phyloP scores from a whole-genome alignment of 2,888 invertebrate species.

The Thera britannica region DNA sequence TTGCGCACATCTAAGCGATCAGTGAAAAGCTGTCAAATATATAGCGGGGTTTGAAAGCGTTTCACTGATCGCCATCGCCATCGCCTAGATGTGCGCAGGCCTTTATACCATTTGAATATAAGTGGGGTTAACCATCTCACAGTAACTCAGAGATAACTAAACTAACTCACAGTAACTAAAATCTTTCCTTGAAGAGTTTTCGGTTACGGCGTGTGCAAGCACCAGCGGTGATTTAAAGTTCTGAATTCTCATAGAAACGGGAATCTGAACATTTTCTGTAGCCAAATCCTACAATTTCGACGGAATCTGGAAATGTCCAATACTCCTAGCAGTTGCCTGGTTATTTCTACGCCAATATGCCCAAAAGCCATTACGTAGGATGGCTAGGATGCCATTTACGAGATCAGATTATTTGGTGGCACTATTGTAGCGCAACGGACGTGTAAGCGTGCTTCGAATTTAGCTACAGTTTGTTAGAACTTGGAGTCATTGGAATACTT shows the following conservation, averaged over 20 bases:
- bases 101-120: too few relatives aligned
- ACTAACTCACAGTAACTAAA: too few relatives aligned
- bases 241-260: neutral
- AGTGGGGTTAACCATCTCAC: too few relatives aligned
- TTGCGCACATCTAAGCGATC: too few relatives aligned
- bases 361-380: constrained; percentile 11
- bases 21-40: too few relatives aligned
- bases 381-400: constrained; percentile 11
- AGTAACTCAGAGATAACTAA: too few relatives aligned
- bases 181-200: too few relatives aligned
- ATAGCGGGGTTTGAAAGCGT: too few relatives aligned
- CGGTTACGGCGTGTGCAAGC: too few relatives aligned
- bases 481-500: neutral
- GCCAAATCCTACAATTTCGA: neutral
- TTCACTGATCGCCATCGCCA: too few relatives aligned
- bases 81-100: too few relatives aligned
- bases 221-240: too few relatives aligned
- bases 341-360: neutral
- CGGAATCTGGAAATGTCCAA: neutral
- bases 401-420: constrained; percentile 28
- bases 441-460: constrained; percentile 13
- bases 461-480: constrained; percentile 2
- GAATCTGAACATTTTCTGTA: neutral
- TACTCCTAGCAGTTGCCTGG: neutral
- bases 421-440: neutral